Evolutionary conservation across 2,797 vertebrate genomes (phyloP).

Genomic region (Hylomyscus alleni): DNA sequence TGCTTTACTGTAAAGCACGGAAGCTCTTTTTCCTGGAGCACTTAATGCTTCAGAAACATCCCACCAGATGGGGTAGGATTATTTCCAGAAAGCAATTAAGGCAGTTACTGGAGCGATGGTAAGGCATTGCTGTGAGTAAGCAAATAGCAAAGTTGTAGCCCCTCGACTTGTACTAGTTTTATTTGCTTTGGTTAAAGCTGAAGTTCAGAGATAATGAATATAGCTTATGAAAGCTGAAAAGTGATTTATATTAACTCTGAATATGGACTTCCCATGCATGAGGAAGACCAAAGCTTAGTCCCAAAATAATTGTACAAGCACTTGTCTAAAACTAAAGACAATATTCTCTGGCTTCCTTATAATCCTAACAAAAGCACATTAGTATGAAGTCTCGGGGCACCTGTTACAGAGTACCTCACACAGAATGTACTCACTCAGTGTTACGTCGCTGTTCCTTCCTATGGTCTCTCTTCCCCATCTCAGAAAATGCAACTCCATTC

Average conservation of each 20-base stretch:
- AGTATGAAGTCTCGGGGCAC: conserved; percentile 31
- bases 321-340: conserved; percentile 73
- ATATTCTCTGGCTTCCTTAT: conserved; percentile 47
- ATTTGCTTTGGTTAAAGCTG: conserved; percentile 83
- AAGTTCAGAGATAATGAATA: conserved; percentile 84
- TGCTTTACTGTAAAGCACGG: conserved; percentile 79
- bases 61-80: conserved; percentile 85
- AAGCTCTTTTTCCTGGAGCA: conserved; percentile 85
- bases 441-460: neutral
- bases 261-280: conserved; percentile 59
- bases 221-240: conserved; percentile 75
- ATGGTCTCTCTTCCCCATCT: conserved; percentile 31
- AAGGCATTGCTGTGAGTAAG: conserved; percentile 83
- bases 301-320: conserved; percentile 73
- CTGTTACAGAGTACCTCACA: conserved; percentile 21
- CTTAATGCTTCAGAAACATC: conserved; percentile 85
- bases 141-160: conserved; percentile 77
- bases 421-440: conserved; percentile 11
- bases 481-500: conserved; percentile 24
- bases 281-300: conserved; percentile 66
- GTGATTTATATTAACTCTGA: conserved; percentile 68
- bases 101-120: conserved; percentile 77
- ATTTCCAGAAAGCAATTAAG: conserved; percentile 88
- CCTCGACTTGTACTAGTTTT: conserved; percentile 80
- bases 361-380: conserved; percentile 61